Base-by-base conservation (phyloP, 1,140 invertebrate species). In the Drosophila orosa region DNA sequence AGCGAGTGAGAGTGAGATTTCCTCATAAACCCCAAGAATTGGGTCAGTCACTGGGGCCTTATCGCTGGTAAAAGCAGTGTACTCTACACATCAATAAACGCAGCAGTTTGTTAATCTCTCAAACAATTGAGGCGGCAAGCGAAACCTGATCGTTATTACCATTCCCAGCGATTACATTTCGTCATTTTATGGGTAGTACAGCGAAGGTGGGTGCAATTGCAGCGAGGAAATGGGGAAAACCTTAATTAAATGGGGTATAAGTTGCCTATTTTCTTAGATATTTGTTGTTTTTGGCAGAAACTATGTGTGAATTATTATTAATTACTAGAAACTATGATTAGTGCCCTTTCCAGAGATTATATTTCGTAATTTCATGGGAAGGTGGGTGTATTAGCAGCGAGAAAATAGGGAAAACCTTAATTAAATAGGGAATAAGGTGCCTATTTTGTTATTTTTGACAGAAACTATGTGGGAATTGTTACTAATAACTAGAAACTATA, bases 81-180 rank as follows among this genome's bases (percentile, higher is more conserved):
- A n/a, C n/a, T n/a, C n/a, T 27, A 27, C 10, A 31, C 35, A 50
- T 42, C 29, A 74, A 56, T 74, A 50, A 74, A 72, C 56, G 13
- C 68, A 71, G 68, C 68, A 48, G 52, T 44, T 65, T 10, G 29
- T 48, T 72, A 72, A 72, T 72, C 66, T 48, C 40, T 15, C 27
- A 1, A 27, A 19, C 29, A n/a, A 48, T n/a, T 56, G 12, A 50
- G 59, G 24, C 3, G 65, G 35, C 17, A 15, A 24, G 17, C 17
- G 52, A 22, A 58, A 19, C 7, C 5, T 10, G 59, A 65, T 33
- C 42, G 40, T 19, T 61, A 25, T 68, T 67, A 24, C 13, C n/a
- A 40, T 7, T 27, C 15, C 2, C 12, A 19, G 7, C 12, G 55
- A 48, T 60, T 33, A 19, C 5, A 47, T 83, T 83, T 78, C 75